phyloP scores from a whole-genome alignment of 1,140 invertebrate genomes.

The Theocolax elegans region DNA sequence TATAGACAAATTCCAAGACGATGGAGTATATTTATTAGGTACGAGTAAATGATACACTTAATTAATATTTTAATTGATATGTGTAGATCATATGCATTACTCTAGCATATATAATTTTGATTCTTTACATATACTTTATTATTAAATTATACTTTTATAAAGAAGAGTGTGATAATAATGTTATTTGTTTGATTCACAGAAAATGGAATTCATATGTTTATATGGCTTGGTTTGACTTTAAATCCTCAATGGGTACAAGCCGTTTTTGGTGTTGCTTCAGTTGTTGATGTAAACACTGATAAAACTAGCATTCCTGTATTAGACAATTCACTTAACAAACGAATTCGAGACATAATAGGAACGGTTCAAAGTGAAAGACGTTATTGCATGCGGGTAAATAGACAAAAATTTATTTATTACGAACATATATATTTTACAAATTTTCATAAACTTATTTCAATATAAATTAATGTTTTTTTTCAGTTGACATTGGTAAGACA shows the following conservation, averaged over 20 bases:
- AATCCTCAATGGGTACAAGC: conserved; percentile 80
- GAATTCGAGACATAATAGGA: conserved; percentile 78
- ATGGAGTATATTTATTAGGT: conserved; percentile 89
- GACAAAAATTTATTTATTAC: conserved; percentile 58
- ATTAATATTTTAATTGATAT: no score
- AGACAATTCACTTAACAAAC: conserved; percentile 81
- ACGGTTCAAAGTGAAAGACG: conserved; percentile 77
- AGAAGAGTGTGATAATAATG: no score
- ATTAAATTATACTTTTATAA: no score
- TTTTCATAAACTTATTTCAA: background rate
- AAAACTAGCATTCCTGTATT: conserved; percentile 79
- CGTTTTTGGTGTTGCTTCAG: conserved; percentile 87
- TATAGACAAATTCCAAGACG: conserved; percentile 86
- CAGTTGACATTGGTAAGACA: conserved; percentile 93
- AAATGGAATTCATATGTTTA: conserved; percentile 95
- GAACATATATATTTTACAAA: conserved; percentile 72
- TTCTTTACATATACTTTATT: no score
- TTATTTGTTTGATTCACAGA: conserved; percentile 69
- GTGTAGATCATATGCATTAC: no score
- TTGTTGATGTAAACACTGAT: conserved; percentile 87
- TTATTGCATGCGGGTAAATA: conserved; percentile 86
- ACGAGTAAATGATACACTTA: no score
- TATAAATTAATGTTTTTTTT: conserved; percentile 50
- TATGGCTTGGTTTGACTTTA: conserved; percentile 90
- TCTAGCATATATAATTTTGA: no score